These are phyloP conservation scores for Theocolax elegans DNA, from an alignment of 1,140 invertebrate genomes.

Conservation along the genomic window DNA sequence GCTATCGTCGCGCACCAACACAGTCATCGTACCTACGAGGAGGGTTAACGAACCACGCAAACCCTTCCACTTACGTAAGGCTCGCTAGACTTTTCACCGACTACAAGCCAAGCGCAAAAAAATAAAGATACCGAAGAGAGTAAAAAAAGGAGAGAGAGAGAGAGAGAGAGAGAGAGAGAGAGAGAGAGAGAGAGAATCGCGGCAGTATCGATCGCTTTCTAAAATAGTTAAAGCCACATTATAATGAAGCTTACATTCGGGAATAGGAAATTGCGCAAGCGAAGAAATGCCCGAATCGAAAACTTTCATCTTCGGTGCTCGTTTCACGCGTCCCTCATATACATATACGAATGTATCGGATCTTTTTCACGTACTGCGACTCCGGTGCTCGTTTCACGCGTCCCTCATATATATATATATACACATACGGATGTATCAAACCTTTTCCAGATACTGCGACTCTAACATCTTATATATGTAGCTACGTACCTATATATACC, in stretches of 20 bases:
- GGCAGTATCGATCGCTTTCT: slow-evolving; percentile 28
- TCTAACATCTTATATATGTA: too few species aligned
- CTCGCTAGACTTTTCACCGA: neutral
- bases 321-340: neutral
- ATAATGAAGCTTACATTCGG: neutral
- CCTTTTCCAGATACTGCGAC: too few species aligned
- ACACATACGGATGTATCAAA: neutral
- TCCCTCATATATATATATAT: neutral
- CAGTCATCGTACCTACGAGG: too few species aligned
- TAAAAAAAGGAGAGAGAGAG: too few species aligned
- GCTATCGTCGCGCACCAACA: neutral
- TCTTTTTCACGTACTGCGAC: too few species aligned
- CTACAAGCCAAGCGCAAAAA: neutral
- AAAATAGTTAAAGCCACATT: slow-evolving; percentile 30
- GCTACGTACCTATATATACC: neutral
- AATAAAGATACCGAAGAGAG: neutral
- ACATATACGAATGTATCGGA: neutral
- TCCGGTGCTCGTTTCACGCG: slow-evolving; percentile 6
- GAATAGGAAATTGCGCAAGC: slow-evolving; percentile 21
- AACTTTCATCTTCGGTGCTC: slow-evolving; percentile 33
- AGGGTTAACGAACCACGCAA: slow-evolving; percentile 31
- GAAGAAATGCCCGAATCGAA: slow-evolving; percentile 21
- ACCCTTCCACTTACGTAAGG: slow-evolving; percentile 27
- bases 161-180: too few species aligned
- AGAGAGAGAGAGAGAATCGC: too few species aligned